Base-by-base conservation (phyloP, 1,140 invertebrate species). In the Apis florea region DNA sequence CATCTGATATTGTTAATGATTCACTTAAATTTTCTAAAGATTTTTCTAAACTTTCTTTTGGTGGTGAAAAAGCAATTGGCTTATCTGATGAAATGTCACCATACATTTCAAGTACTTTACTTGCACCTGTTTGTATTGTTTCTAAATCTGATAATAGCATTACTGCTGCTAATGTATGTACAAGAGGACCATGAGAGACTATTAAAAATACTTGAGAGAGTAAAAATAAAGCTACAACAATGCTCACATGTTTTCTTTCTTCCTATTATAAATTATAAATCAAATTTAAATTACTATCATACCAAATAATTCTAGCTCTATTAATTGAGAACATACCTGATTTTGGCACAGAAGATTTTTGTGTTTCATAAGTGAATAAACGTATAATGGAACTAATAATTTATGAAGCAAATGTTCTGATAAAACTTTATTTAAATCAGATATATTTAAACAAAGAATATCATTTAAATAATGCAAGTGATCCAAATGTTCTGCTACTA, bases 391-490 rank as follows among this genome's bases (percentile, higher is more conserved):
- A 83, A 99, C 97, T 51, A 99, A 95, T 3, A 99, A 94, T 92
- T 98, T 97, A 91, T 99, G 97, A 47, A 99, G 94, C 47, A 99
- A 94, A 94, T 99, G 98, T 91, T 99, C 98, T 0, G 98, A 97
- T n/a, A 99, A 94, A 49, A 99, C 98, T 88, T 98, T 96, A 94
- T 99, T 99, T 67, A 99, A 94, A 89, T 98, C 97, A 56, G 97
- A 96, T 88, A 99, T 99, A 90, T 98, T 96, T 26, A 99, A 95
- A 90, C 97, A 96, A 26, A 99, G 94, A 91, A 99, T 99, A 88
- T 99, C 99, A 91, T 99, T 99, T 40, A 99, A 94, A 93, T 99
- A 99, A 94, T 99, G 99, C 19, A 99, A 94, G 93, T 99, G 98
- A 93, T 99, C 99, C 63, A 99, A 94, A 93, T 99, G 98, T 94